These are phyloP conservation scores for Dolomedes plantarius DNA, from an alignment of 2,888 invertebrate genomes.

Conservation along the genomic window DNA sequence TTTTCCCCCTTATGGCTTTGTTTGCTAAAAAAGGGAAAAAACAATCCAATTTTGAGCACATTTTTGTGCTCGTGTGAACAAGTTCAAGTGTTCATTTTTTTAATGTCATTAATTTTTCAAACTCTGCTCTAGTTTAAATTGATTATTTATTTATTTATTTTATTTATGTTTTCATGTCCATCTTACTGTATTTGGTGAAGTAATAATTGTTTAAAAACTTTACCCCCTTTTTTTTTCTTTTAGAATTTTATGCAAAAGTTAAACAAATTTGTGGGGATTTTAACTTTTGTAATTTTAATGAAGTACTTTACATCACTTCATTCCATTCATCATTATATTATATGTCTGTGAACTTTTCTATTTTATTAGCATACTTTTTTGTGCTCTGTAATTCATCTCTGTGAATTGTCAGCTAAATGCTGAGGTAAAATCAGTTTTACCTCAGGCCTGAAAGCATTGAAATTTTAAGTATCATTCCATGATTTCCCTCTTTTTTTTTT, in stretches of 20 bases:
- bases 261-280: not conserved
- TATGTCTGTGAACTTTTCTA: not conserved
- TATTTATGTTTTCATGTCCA: not conserved
- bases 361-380: not conserved
- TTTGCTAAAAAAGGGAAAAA: too few species aligned
- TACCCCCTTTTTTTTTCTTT: too few species aligned
- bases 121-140: not conserved
- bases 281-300: not conserved
- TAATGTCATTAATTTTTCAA: not conserved
- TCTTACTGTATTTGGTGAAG: not conserved
- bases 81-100: not conserved
- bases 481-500: not conserved
- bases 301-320: not conserved
- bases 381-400: not conserved
- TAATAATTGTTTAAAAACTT: not conserved
- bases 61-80: not conserved
- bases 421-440: not conserved
- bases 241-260: not conserved
- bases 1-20: too few species aligned
- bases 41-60: not conserved
- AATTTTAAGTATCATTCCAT: not conserved
- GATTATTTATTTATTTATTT: slow-evolving; percentile 15
- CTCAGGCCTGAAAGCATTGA: not conserved
- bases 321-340: not conserved
- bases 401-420: not conserved